These are phyloP conservation scores for Caenorhabditis tropicalis DNA, from an alignment of 1,140 invertebrate genomes.

Conservation along the genomic window DNA sequence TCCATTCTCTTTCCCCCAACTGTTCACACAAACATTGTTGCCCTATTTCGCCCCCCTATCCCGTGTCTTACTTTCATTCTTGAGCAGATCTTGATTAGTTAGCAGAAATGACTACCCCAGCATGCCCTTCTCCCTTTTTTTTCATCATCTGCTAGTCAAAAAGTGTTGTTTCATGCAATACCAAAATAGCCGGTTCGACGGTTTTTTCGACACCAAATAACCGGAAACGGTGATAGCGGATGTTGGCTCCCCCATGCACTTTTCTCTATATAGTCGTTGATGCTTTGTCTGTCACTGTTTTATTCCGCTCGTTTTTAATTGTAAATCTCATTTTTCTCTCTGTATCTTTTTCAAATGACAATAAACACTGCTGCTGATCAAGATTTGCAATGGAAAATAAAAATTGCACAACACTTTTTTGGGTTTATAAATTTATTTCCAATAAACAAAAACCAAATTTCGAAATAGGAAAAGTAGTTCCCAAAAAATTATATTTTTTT, in stretches of 20 bases:
- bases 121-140: neutral
- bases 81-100: conserved; percentile 34
- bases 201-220: conserved; percentile 42
- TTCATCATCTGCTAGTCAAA: conserved; percentile 15
- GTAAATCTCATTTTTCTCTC: neutral
- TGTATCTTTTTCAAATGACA: neutral
- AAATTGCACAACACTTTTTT: too few species aligned
- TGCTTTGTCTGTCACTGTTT: conserved; percentile 14
- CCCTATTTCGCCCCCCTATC: neutral
- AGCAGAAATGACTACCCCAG: neutral
- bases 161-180: conserved; percentile 36
- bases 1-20: neutral
- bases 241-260: neutral
- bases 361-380: conserved; percentile 32
- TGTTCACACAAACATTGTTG: conserved; percentile 4
- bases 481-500: too few species aligned
- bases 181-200: neutral
- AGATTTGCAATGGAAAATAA: conserved; percentile 22
- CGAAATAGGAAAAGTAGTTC: too few species aligned
- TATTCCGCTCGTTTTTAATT: conserved; percentile 4
- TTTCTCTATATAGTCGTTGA: neutral
- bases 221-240: conserved; percentile 36
- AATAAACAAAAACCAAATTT: too few species aligned
- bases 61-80: neutral
- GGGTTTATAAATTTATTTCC: too few species aligned